phyloP scores from a whole-genome alignment of 2,888 invertebrate genomes.

The Limnephilus lunatus region DNA sequence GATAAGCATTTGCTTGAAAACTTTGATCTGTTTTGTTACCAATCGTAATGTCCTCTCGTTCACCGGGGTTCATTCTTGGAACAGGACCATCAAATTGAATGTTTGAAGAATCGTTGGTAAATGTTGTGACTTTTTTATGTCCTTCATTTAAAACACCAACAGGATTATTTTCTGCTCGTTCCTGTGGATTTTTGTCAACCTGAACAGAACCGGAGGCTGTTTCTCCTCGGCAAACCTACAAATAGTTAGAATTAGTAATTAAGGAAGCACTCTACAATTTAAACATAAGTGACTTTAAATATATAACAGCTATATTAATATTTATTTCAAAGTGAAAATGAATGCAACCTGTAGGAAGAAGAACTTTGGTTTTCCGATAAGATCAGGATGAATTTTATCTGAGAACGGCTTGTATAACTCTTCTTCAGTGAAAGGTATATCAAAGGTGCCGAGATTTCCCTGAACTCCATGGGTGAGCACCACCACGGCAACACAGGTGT shows the following conservation, averaged over 20 bases:
- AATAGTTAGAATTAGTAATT: neutral
- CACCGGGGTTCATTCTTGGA: no score
- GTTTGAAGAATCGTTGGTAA: no score
- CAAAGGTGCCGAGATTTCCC: neutral
- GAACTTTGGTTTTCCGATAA: slow-evolving; percentile 25
- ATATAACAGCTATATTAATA: no score
- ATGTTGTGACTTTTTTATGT: no score
- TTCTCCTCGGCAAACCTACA: slow-evolving; percentile 26
- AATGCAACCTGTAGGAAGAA: slow-evolving; percentile 35
- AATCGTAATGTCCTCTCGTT: neutral
- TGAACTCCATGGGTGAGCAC: slow-evolving; percentile 5
- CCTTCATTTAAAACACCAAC: no score
- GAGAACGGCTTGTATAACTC: neutral
- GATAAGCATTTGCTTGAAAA: no score
- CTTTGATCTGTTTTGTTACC: neutral
- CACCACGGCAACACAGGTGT: neutral
- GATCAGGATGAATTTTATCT: neutral
- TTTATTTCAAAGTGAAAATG: neutral
- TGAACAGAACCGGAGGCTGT: neutral
- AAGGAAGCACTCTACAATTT: no score
- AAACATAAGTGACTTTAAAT: no score
- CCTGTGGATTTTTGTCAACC: neutral
- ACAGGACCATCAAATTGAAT: no score
- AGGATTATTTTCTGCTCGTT: no score
- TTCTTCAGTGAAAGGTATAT: neutral